Evolutionary conservation across 2,113 vertebrate genomes (phyloP), one percentile per base, ranked within the genome.

Genomic region (Danionella cerebrum): DNA sequence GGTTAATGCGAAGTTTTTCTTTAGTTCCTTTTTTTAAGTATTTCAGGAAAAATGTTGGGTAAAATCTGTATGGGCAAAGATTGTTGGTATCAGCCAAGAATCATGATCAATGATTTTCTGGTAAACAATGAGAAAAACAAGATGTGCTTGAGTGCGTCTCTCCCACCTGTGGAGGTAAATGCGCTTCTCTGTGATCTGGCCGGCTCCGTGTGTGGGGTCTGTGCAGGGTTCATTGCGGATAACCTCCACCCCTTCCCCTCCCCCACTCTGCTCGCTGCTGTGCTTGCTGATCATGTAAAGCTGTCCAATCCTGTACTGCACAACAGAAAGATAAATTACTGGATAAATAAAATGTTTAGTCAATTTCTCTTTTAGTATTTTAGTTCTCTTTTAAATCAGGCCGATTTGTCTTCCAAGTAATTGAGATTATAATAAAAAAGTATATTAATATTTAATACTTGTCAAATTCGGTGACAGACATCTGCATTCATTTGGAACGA

Each of bases 251-350:
- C 94, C 93, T 69, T 95, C 92, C 0, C 94, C 93, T 22, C 89
- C 88, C 14, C 86, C 88, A 0, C 92, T 95, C 87, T 96, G 90
- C 84, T 93, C 92, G 53, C 88, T 90, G 74, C 92, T 91, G 86
- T 95, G 92, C 77, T 94, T 96, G 74, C 89, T 96, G 90, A 96
- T 95, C 87, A 93, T 96, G 77, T 96, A 96, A 67, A 95, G 87
- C 86, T 96, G 93, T 14, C 94, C 93, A 3, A 95, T 91, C 47
- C 82, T 88, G 74, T 95, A 94, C 87, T 89, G 80, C 31, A 16
- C 42, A 18, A 50, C 19, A 51, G 19, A 54, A 2, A 50, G 18
- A 51, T n/a, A 19, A 14, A 42, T 14, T n/a, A 16, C 10, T 45
- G 22, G 53, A 38, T 31, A 57, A 18, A 31, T 39, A 6, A 38